Evolutionary conservation across 2,888 invertebrate genomes (phyloP), one percentile per base, ranked within the genome.

Genomic region (Cerastis rubricosa): DNA sequence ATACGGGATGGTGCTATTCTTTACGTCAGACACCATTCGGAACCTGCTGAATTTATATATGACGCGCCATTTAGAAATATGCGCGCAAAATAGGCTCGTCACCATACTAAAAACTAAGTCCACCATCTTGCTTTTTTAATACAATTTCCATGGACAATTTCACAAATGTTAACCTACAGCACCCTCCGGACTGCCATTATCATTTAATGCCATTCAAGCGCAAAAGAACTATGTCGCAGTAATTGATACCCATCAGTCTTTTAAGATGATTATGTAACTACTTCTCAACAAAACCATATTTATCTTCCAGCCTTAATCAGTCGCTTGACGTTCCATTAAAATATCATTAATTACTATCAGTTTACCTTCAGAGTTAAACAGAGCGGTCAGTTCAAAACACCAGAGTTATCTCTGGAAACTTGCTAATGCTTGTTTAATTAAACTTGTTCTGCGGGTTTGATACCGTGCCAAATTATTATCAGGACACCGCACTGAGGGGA

Each of bases 361-460:
- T 63, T 25, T 75, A 72, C 85, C 71, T 85, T 61, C 35, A 45
- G 19, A 72, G 54, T 77, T 77, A 71, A 74, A 78, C 67, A 45
- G 49, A 84, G 69, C 78, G 85, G 82, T 68, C 76, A 84, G 80
- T 78, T 71, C 76, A 71, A 79, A 74, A 82, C 85, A 78, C 65
- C 35, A 43, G 63, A 71, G 74, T 78, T 86, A 86, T 89, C 88
- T 85, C 76, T 78, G 19, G 70, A 71, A 80, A 74, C 69, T 84
- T 78, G 67, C 77, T 89, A 89, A 90, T 90, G 87, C 81, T 84
- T 86, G 84, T 91, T 90, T 91, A 89, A 91, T 91, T 90, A 89
- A 91, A 91, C 73, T 91, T 89, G 88, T 87, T 78, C 83, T 69
- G 66, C 65, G 25, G 25, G 75, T 76, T 85, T 87, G 89, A 86